Conservation (phyloP, 2,113 vertebrate genomes). For the Calonectris borealis region DNA sequence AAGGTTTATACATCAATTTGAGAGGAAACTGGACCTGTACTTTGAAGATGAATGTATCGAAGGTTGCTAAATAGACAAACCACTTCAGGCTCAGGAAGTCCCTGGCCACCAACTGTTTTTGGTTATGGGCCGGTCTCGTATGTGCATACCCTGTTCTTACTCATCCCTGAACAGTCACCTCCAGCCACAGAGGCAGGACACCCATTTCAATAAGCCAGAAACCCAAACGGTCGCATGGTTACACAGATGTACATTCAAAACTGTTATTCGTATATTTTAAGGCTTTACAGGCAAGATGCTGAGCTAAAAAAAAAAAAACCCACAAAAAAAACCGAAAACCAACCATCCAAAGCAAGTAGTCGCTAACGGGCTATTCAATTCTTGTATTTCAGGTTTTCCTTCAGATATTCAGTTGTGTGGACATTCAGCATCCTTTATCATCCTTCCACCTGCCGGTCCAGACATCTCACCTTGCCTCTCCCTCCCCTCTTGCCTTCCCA, state of each 20-base stretch:
- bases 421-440: not conserved
- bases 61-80: not conserved
- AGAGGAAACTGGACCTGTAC: not conserved
- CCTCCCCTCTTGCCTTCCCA: not conserved
- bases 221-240: rapidly evolving
- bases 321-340: not conserved
- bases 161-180: not conserved
- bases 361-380: not conserved
- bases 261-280: not conserved
- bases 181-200: not conserved
- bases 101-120: not conserved
- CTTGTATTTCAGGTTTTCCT: not conserved
- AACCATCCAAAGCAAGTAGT: not conserved
- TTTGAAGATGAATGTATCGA: rapidly evolving
- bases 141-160: not conserved
- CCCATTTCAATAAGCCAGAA: not conserved
- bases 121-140: rapidly evolving
- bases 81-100: not conserved
- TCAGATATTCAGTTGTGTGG: not conserved
- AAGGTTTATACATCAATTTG: not conserved
- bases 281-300: not conserved
- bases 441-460: not conserved
- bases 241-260: not conserved
- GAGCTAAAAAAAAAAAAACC: not conserved
- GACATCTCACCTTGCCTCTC: not conserved